Evolutionary conservation across 1,140 invertebrate species (phyloP).

Genomic region (Calycopis cecrops): DNA sequence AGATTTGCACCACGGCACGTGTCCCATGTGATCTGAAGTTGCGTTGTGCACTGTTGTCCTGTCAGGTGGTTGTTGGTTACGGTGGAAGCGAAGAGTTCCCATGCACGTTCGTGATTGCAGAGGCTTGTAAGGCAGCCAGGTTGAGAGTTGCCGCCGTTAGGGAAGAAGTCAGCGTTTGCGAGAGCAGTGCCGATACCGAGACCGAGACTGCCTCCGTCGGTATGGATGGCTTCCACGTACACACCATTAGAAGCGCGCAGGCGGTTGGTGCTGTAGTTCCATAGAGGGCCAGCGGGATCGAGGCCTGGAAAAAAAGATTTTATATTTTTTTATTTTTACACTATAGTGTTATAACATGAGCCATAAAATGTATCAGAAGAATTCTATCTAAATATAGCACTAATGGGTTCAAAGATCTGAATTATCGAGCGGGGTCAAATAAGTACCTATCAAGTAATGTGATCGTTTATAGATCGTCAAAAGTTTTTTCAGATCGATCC

Average conservation of each 20-base stretch:
- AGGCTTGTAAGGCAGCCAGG: slow-evolving; percentile 71
- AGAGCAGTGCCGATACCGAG: slow-evolving; percentile 70
- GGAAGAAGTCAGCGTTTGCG: slow-evolving; percentile 84
- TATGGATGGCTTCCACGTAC: slow-evolving; percentile 83
- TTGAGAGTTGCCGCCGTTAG: slow-evolving; percentile 80
- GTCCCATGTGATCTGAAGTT: slow-evolving; percentile 34
- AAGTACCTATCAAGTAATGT: no score
- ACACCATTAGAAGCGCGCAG: slow-evolving; percentile 59
- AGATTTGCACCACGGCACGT: slow-evolving; percentile 35
- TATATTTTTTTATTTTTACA: no score
- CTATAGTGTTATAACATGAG: no score
- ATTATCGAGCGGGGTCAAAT: no score
- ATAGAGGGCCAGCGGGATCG: slow-evolving; percentile 41
- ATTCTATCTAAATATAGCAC: no score
- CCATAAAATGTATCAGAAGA: no score
- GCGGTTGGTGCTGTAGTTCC: slow-evolving; percentile 28
- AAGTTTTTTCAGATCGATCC: no score
- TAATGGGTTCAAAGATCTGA: no score
- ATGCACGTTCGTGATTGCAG: slow-evolving; percentile 79
- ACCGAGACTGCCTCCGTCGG: slow-evolving; percentile 74
- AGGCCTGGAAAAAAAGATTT: slow-evolving; percentile 27
- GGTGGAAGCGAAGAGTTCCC: slow-evolving; percentile 76
- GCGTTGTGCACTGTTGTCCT: slow-evolving; percentile 33
- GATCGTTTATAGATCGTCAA: no score
- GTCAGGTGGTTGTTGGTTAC: slow-evolving; percentile 42